A percentile compares a stretch with the other conserved stretches of the same genome.
phyloP scores from a whole-genome alignment of 2,113 vertebrate species.

The Recurvirostra avosetta region DNA sequence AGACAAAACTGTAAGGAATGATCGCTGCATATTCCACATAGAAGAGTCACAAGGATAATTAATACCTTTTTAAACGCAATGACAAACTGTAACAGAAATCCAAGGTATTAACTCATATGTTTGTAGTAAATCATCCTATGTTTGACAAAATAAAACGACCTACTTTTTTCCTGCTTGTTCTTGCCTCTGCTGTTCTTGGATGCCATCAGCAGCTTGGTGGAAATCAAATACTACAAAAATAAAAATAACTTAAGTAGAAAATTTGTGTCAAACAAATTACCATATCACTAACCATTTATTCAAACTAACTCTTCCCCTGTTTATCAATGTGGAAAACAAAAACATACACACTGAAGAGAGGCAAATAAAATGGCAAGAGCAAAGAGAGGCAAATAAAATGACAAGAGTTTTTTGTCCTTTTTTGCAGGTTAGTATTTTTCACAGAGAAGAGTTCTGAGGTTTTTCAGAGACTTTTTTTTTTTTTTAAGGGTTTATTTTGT shows the following conservation, averaged over 20 bases:
- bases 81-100: not conserved
- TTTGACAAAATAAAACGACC: conserved; percentile 42
- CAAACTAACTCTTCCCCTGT: not conserved
- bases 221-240: conserved; percentile 93
- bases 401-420: not conserved
- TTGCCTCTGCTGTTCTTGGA: conserved; percentile 95
- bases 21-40: not conserved
- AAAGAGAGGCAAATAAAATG: not conserved
- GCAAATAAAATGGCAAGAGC: not conserved
- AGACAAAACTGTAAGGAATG: not conserved
- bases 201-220: conserved; percentile 96
- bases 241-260: conserved; percentile 51
- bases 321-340: not conserved
- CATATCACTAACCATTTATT: not conserved
- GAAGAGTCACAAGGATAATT: not conserved
- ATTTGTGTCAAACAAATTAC: not conserved
- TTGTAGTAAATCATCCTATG: not conserved
- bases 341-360: not conserved
- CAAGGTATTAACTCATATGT: not conserved
- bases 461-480: not conserved
- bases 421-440: not conserved
- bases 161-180: conserved; percentile 98
- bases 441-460: not conserved
- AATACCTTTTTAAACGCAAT: not conserved
- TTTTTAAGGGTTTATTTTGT: not conserved